Evolutionary conservation across 2,888 invertebrate species (phyloP).

Genomic region (Choreutis nemorana): DNA sequence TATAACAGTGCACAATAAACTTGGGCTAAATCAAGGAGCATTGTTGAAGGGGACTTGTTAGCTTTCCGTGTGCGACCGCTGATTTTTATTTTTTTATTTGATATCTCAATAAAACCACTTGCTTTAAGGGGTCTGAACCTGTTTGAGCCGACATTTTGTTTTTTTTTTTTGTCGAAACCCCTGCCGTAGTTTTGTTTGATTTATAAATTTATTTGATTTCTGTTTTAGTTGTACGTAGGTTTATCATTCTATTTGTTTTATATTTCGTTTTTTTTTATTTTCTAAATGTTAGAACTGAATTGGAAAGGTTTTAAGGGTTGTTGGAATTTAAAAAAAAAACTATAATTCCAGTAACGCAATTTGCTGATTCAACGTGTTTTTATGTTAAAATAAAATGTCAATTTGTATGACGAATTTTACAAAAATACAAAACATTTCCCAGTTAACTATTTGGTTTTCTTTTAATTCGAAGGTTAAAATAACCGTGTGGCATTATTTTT

Average conservation of each 20-base stretch:
- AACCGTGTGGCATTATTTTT: no score
- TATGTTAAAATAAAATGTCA: no score
- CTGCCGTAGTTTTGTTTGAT: constrained; percentile 41
- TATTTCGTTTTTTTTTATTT: no score
- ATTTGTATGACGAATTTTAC: no score
- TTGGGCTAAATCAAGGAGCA: constrained; percentile 60
- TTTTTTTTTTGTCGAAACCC: constrained; percentile 27
- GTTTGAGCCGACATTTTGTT: constrained; percentile 24
- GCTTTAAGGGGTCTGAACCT: constrained; percentile 39
- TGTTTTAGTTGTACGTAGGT: no score
- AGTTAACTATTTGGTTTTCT: no score
- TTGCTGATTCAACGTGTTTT: no score
- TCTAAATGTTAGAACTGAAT: constrained; percentile 29
- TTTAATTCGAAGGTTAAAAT: no score
- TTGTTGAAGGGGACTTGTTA: constrained; percentile 58
- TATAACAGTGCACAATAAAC: constrained; percentile 62
- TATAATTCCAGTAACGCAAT: no score
- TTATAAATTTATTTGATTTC: constrained; percentile 50
- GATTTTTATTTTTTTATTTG: constrained; percentile 53
- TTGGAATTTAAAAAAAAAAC: constrained; percentile 22
- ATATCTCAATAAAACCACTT: constrained; percentile 59
- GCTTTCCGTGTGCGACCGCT: constrained; percentile 46
- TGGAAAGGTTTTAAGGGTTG: constrained; percentile 35
- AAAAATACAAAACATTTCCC: no score
- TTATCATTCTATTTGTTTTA: no score